These are phyloP conservation scores for Ceyx margarethae DNA, from an alignment of 2,113 vertebrate genomes.

Conservation along the genomic window DNA sequence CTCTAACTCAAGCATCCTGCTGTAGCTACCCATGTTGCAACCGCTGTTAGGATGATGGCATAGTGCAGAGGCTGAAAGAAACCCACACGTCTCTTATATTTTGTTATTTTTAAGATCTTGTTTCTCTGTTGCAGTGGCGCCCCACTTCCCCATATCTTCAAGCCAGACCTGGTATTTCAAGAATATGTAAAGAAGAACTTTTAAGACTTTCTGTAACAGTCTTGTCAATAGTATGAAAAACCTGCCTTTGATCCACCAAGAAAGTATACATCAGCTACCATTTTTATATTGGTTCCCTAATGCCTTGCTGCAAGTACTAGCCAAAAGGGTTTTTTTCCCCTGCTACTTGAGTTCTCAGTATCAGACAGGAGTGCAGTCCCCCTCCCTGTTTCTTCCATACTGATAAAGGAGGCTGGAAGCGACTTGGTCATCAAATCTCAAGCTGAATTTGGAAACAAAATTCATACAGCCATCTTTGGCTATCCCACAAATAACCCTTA, in stretches of 20 bases:
- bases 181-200: fast-evolving
- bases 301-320: background rate
- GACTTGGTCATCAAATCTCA: background rate
- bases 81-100: background rate
- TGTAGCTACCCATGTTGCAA: background rate
- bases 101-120: background rate
- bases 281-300: background rate
- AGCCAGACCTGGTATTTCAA: background rate
- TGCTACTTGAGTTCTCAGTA: background rate
- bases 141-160: background rate
- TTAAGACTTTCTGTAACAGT: background rate
- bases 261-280: background rate
- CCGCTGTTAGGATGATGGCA: background rate
- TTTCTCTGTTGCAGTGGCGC: fast-evolving
- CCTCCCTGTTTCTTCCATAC: background rate
- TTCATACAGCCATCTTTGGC: slow-evolving; percentile 2
- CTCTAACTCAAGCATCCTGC: background rate
- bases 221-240: background rate
- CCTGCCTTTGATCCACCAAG: background rate
- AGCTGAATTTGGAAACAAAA: slow-evolving; percentile 40
- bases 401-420: background rate
- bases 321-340: background rate
- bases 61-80: background rate
- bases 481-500: slow-evolving; percentile 12
- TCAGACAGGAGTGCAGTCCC: background rate